Evolutionary conservation across 2,797 vertebrate species (phyloP).

Genomic region (Phoebastria nigripes): DNA sequence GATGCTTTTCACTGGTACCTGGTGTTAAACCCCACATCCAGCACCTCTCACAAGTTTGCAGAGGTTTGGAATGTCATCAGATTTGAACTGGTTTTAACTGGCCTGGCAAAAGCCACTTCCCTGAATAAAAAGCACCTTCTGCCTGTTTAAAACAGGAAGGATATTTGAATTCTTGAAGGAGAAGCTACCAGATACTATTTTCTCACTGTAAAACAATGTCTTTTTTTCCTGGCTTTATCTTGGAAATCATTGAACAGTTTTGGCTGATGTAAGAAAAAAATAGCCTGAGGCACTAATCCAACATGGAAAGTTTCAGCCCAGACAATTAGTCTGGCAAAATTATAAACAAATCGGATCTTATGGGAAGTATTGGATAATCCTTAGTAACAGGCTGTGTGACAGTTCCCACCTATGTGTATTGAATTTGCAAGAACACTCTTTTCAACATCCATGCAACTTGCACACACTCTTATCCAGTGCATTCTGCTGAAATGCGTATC

Average conservation of each 20-base stretch:
- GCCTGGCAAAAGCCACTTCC: neutral
- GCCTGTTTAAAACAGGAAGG: neutral
- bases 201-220: neutral
- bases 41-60: neutral
- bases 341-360: neutral
- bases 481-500: neutral
- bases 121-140: neutral
- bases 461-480: neutral
- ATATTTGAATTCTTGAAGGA: neutral
- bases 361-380: neutral
- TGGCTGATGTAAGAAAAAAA: neutral
- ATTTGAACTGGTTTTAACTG: neutral
- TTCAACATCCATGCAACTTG: neutral
- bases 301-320: neutral
- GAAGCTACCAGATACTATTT: neutral
- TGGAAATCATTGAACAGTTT: constrained; percentile 2
- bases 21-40: neutral
- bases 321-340: neutral
- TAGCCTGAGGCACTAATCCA: neutral
- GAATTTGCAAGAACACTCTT: neutral
- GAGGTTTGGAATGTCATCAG: neutral
- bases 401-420: neutral
- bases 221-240: neutral
- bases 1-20: neutral
- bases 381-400: neutral